Base-by-base conservation (phyloP, 2,888 invertebrate genomes). In the Ophion obscuratus region DNA sequence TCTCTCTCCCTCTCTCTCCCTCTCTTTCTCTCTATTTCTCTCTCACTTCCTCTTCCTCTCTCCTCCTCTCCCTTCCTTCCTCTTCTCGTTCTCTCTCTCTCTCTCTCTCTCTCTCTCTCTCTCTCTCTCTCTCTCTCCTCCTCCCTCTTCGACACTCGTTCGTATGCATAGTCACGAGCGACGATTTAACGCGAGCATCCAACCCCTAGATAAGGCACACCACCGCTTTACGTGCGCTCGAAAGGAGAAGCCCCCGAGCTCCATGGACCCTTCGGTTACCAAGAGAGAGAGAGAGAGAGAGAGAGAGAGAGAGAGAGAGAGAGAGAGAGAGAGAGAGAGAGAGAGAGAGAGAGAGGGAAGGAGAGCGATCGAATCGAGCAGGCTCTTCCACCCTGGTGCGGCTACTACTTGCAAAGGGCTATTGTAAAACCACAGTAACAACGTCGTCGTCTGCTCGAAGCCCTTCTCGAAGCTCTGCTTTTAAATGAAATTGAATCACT, bases 131-230 rank as follows among this genome's bases (percentile, higher is more conserved):
- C 24, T 27, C 36, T 40, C 47, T 17, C 53, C 7, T 31, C 20
- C 67, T 20, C 57, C 36, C 40, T 31, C 70, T 31, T 47, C 70
- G 75, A 82, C 47, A 76, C 86, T 81, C 87, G 88, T 90, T 91
- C 91, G 91, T 92, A 93, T 93, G 93, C 90, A 90, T 88, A 89
- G 90, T 90, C 93, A 92, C 92, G 93, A 90, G 90, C 91, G 85
- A 89, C 92, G 92, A 92, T 93, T 93, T 93, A 93, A 91, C 92
- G 89, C 90, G 89, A 84, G 88, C 92, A 89, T 88, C 86, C 87
- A 66, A 47, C 70, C 81, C 85, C 86, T 86, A 91, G 93, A 93
- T 93, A 93, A 92, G 92, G 92, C 93, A 92, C 92, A 90, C 75
- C 86, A 88, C 66, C 82, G 86, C 77, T 79, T 76, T 71, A 59